Evolutionary conservation across 1,140 invertebrate species (phyloP), one percentile per base, ranked within the genome.

Genomic region (Archegozetes longisetosus): DNA sequence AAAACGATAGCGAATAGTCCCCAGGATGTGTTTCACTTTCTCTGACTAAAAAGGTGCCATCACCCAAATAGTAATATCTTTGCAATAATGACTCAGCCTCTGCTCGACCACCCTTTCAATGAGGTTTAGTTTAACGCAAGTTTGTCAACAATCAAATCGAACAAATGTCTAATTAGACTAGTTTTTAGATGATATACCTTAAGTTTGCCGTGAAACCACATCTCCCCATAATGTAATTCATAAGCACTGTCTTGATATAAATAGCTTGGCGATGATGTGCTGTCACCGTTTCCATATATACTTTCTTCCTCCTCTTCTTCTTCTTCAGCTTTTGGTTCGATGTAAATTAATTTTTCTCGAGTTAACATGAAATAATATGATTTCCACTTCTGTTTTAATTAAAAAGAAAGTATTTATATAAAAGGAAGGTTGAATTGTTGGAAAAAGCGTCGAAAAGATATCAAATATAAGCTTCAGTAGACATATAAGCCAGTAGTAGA

Each of bases 11-110:
- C 57, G 89, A 90, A 70, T 93, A 95, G 73, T 96, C 91, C 0
- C 92, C 91, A n/a, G 94, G 86, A 75, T 96, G 96, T 0, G 90
- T 95, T 29, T 93, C 89, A 71, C 90, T 93, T 64, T 92, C 85
- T 61, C 92, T 75, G 0, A 98, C 92, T 14, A 98, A 76, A 73
- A 97, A 98, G 2, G 90, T 93, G 0, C 92, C 93, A 71, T 96
- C 89, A 1, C 91, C 91, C 14, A 95, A 76, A 71, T 88, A 77
- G 0, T 86, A 82, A 71, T 94, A 88, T 61, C 81, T 77, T 22
- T 74, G 62, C 1, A 96, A 72, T n/a, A 87, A 70, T 57, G 82
- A 79, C 70, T 86, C 83, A 14, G 86, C 86, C 66, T 85, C 80
- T 53, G 77, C 77, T 40, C 88, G 72, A 2, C 85, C 48, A 6